These are phyloP conservation scores for Fistularia commersonii DNA, from an alignment of 2,797 vertebrate genomes.

Conservation along the genomic window DNA sequence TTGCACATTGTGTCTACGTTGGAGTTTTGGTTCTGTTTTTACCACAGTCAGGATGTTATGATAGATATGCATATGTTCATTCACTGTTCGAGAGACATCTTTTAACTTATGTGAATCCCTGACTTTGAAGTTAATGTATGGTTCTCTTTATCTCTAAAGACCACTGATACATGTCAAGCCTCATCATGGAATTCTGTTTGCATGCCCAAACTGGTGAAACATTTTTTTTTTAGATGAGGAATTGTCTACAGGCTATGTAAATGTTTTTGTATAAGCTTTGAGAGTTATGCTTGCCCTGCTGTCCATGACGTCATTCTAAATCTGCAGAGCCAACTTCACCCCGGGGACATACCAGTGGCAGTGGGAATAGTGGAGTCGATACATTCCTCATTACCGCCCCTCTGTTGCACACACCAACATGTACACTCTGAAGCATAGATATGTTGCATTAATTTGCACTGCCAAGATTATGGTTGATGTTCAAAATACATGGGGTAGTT, in stretches of 20 bases:
- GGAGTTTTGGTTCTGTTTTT: no score
- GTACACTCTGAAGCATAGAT: slow-evolving; percentile 41
- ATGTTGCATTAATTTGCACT: slow-evolving; percentile 15
- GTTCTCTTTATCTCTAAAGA: no score
- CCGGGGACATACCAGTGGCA: slow-evolving; percentile 51
- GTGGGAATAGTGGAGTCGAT: slow-evolving; percentile 54
- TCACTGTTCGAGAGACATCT: no score
- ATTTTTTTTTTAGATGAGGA: slow-evolving; percentile 15
- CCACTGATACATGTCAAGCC: background rate
- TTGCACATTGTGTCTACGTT: no score
- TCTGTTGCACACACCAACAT: slow-evolving; percentile 63
- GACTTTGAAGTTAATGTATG: no score
- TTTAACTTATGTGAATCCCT: no score
- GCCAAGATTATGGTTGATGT: slow-evolving; percentile 30
- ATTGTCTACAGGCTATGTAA: slow-evolving; percentile 25
- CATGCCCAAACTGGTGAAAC: background rate
- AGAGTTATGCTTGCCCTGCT: slow-evolving; percentile 49
- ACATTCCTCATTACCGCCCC: slow-evolving; percentile 74
- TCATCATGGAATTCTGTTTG: slow-evolving; percentile 2
- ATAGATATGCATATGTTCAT: no score
- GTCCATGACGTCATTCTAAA: slow-evolving; percentile 48
- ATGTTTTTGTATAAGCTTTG: slow-evolving; percentile 53
- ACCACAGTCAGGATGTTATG: no score
- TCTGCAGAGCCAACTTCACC: slow-evolving; percentile 46
- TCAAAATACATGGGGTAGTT: slow-evolving; percentile 11